Conservation (phyloP, 2,113 vertebrate genomes). For the Sterna hirundo region DNA sequence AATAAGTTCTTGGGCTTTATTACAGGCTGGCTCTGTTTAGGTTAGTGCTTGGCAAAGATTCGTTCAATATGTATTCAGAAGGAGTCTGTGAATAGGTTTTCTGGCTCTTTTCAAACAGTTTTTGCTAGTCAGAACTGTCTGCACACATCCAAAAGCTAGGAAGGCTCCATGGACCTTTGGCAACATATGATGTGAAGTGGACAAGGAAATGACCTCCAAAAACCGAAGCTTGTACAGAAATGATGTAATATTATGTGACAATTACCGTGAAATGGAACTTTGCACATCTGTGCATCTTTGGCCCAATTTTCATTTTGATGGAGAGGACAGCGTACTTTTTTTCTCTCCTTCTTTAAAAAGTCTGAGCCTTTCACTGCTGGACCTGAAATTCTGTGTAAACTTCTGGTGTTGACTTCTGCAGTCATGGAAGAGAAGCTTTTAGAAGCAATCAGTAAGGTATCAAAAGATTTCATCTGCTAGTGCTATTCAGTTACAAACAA, state of each 20-base stretch:
- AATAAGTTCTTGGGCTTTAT: conserved; percentile 13
- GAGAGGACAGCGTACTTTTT: not conserved
- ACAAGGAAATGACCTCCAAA: not conserved
- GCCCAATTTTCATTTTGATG: not conserved
- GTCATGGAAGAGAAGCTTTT: not conserved
- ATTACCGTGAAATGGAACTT: not conserved
- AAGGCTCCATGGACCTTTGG: not conserved
- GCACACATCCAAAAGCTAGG: not conserved
- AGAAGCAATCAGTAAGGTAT: not conserved
- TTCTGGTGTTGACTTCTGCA: not conserved
- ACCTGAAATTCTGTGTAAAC: not conserved
- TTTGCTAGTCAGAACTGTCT: conserved; percentile 1
- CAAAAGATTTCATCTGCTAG: not conserved
- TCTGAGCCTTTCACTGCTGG: not conserved
- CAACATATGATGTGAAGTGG: not conserved
- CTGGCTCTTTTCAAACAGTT: conserved; percentile 15
- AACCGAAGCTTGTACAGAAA: not conserved
- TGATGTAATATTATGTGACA: not conserved
- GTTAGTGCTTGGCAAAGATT: conserved; percentile 6
- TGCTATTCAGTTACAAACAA: not conserved
- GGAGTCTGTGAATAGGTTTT: not conserved
- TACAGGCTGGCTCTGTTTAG: conserved; percentile 12
- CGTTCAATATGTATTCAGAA: not conserved
- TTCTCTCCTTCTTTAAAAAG: not conserved
- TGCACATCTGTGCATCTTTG: not conserved